These are phyloP conservation scores for Hemiprocne comata DNA, from an alignment of 2,113 vertebrate species.

Conservation along the genomic window DNA sequence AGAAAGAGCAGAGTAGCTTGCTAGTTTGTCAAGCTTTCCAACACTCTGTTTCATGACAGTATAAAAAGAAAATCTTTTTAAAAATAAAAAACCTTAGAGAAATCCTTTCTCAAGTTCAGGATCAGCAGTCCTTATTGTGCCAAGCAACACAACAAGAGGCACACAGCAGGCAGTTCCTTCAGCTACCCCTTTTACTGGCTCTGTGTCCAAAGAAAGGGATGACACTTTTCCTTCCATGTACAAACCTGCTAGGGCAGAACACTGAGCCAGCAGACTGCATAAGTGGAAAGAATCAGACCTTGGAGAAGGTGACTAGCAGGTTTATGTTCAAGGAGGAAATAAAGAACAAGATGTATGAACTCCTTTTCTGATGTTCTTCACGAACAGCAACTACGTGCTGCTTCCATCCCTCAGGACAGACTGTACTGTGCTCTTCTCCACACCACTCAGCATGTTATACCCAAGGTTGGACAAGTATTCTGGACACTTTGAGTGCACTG, in stretches of 20 bases:
- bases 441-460: not conserved
- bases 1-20: not conserved
- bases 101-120: not conserved
- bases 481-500: not conserved
- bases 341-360: not conserved
- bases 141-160: not conserved
- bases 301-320: not conserved
- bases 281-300: not conserved
- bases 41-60: not conserved
- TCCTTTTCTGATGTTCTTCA: not conserved
- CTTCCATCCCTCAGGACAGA: not conserved
- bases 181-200: not conserved
- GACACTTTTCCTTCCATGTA: not conserved
- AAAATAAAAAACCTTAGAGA: not conserved
- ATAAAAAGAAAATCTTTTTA: not conserved
- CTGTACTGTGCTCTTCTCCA: constrained; percentile 41
- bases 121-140: not conserved
- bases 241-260: not conserved
- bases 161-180: not conserved
- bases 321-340: not conserved
- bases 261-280: not conserved
- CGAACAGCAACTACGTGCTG: not conserved
- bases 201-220: not conserved
- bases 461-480: constrained; percentile 6
- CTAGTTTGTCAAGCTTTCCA: not conserved